These are phyloP conservation scores for Gambelia wislizenii DNA, from an alignment of 2,797 vertebrate species.

Conservation along the genomic window DNA sequence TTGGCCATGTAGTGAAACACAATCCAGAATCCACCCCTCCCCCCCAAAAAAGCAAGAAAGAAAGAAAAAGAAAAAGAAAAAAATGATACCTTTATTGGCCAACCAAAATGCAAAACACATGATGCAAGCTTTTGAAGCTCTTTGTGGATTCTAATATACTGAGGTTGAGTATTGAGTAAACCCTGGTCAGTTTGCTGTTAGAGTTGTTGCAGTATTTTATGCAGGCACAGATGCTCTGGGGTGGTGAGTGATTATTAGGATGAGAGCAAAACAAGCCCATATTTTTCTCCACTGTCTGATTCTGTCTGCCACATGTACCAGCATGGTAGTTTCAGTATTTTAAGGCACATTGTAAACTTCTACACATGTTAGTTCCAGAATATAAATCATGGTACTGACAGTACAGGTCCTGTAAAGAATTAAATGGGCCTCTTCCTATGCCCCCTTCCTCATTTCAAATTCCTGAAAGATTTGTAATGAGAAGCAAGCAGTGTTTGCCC, in stretches of 20 bases:
- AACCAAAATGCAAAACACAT: too few species aligned
- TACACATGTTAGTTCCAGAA: not conserved
- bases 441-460: not conserved
- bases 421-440: not conserved
- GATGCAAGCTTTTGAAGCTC: too few species aligned
- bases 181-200: not conserved
- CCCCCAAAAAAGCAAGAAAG: too few species aligned
- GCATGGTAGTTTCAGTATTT: not conserved
- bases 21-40: too few species aligned
- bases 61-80: too few species aligned
- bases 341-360: not conserved
- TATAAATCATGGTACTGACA: not conserved
- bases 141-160: not conserved
- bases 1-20: too few species aligned
- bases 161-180: not conserved
- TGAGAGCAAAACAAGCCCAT: not conserved
- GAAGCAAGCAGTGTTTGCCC: not conserved
- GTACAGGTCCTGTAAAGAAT: not conserved
- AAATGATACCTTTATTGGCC: too few species aligned
- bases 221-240: too few species aligned
- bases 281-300: not conserved
- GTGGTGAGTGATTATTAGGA: not conserved
- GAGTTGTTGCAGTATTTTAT: not conserved
- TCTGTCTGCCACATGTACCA: not conserved
- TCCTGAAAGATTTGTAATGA: conserved; percentile 3